A percentile compares a stretch with the other conserved stretches of the same genome.
These are phyloP conservation scores for Pitangus sulphuratus DNA, from an alignment of 2,797 vertebrate species.

Conservation along the genomic window DNA sequence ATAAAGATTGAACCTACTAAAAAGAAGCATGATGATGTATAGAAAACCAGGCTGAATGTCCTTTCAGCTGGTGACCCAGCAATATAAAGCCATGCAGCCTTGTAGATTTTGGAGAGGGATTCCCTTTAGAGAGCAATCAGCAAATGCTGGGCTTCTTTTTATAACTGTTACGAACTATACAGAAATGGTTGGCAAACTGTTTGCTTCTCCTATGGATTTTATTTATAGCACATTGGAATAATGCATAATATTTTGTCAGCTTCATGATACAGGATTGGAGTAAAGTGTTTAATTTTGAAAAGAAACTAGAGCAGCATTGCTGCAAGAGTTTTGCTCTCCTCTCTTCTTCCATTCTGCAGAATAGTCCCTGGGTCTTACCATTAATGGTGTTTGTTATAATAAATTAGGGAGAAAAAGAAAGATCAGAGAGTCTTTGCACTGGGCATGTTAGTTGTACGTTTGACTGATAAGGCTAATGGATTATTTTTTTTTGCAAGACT, in stretches of 20 bases:
- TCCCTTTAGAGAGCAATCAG: background rate
- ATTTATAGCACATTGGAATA: background rate
- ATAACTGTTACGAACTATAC: background rate
- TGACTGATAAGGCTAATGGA: constrained; percentile 50
- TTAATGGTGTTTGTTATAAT: constrained; percentile 32
- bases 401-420: background rate
- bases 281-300: background rate
- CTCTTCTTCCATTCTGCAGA: background rate
- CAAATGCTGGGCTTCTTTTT: background rate
- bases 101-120: background rate
- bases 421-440: constrained; percentile 23
- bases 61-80: background rate
- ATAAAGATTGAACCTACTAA: background rate
- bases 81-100: background rate
- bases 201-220: background rate
- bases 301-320: background rate
- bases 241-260: background rate
- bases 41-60: background rate
- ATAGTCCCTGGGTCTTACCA: background rate
- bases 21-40: background rate
- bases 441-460: constrained; percentile 12
- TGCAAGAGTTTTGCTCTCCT: background rate
- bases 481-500: constrained; percentile 27
- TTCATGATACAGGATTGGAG: background rate
- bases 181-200: background rate